phyloP scores from a whole-genome alignment of 2,888 invertebrate species.

The Leptinotarsa haldemani region DNA sequence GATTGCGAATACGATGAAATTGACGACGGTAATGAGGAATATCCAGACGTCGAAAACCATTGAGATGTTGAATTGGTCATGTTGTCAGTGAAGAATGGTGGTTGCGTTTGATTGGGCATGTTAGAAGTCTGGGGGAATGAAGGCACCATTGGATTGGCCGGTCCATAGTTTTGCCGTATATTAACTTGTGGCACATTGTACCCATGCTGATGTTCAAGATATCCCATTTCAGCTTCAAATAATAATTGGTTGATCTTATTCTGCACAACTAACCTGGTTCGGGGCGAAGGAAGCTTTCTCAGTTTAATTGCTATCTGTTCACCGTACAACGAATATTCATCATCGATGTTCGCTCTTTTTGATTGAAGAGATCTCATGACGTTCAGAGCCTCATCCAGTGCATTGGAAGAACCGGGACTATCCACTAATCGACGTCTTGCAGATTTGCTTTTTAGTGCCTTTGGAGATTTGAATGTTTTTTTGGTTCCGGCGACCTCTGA shows the following conservation, averaged over 20 bases:
- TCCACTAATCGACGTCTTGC: no score
- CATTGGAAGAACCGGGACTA: not conserved
- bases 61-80: slow-evolving; percentile 15
- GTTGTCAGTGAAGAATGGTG: not conserved
- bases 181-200: slow-evolving; percentile 15
- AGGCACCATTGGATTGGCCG: slow-evolving; percentile 13
- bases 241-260: no score
- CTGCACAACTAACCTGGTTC: no score
- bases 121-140: not conserved
- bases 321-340: not conserved
- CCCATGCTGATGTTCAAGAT: no score
- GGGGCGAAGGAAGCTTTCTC: slow-evolving; percentile 14
- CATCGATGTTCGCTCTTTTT: slow-evolving; percentile 17
- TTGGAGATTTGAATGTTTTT: no score
- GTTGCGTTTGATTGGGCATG: slow-evolving; percentile 8
- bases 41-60: no score
- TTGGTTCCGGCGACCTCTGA: no score
- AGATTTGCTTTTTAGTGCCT: no score
- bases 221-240: no score
- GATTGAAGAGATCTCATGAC: slow-evolving; percentile 17
- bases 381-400: slow-evolving; percentile 18
- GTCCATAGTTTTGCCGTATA: slow-evolving; percentile 18
- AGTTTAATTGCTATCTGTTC: not conserved
- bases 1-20: slow-evolving; percentile 4
- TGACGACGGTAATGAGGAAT: no score